A percentile compares a stretch with the other conserved stretches of the same genome.
Evolutionary conservation across 2,113 vertebrate species (phyloP).

Genomic region (Prionailurus bengalensis): DNA sequence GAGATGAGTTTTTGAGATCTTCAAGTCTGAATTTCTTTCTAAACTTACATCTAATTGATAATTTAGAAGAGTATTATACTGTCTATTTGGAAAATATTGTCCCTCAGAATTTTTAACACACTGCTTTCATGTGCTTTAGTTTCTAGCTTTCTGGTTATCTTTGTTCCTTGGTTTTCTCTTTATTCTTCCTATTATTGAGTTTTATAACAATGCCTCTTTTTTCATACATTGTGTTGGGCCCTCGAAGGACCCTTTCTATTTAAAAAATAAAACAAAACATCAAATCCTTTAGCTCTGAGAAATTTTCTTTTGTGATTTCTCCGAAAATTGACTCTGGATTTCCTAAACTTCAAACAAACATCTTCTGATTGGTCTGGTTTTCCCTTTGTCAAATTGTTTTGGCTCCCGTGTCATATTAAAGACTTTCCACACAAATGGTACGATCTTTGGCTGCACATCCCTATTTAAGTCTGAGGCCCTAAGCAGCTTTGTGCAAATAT

Average conservation of each 20-base stretch:
- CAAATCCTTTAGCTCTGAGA: neutral
- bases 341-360: neutral
- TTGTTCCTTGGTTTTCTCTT: neutral
- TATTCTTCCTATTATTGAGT: neutral
- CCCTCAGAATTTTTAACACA: neutral
- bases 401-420: neutral
- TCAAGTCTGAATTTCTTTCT: neutral
- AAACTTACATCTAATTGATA: neutral
- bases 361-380: neutral
- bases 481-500: rapidly evolving
- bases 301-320: slow-evolving; percentile 9
- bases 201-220: neutral
- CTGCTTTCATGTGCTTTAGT: neutral
- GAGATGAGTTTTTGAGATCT: neutral
- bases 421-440: neutral
- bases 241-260: neutral
- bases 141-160: neutral
- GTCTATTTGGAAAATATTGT: neutral
- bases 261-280: neutral
- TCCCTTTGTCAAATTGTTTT: neutral
- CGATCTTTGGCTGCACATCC: neutral
- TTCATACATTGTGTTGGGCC: neutral
- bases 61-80: neutral
- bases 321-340: neutral
- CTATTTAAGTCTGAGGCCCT: neutral